Evolutionary conservation across 2,888 invertebrate genomes (phyloP).

Genomic region (Cryptus armator): DNA sequence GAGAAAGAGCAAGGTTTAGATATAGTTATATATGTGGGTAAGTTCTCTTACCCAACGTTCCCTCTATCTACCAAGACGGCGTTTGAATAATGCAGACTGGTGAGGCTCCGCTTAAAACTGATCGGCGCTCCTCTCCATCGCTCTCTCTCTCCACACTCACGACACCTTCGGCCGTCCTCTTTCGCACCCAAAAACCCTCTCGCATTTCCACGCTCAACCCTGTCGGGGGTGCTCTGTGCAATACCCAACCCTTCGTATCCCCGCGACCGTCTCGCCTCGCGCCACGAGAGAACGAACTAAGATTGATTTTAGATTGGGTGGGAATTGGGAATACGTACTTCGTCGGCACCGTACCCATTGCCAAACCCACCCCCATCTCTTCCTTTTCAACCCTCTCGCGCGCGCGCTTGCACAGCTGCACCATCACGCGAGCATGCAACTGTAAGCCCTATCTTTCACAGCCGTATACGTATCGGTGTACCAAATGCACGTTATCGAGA

Average conservation of each 20-base stretch:
- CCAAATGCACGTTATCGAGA: conserved; percentile 37
- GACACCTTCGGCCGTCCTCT: conserved; percentile 50
- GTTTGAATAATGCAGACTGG: conserved; percentile 82
- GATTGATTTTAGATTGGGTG: conserved; percentile 84
- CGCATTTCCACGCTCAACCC: conserved; percentile 48
- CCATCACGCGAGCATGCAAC: conserved; percentile 59
- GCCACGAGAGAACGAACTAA: conserved; percentile 81
- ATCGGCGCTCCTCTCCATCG: conserved; percentile 75
- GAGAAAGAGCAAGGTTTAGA: conserved; percentile 68
- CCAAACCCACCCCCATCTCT: background rate
- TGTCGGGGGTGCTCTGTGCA: conserved; percentile 22
- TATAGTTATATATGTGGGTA: conserved; percentile 11
- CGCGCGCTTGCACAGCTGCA: conserved; percentile 56
- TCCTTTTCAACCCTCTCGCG: conserved; percentile 38
- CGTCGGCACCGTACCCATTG: conserved; percentile 66
- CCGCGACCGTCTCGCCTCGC: conserved; percentile 65
- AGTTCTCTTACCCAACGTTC: background rate
- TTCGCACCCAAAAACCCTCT: conserved; percentile 29
- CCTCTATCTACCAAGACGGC: conserved; percentile 60
- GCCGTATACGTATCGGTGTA: conserved; percentile 64
- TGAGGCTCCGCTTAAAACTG: conserved; percentile 83
- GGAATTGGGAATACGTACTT: conserved; percentile 81
- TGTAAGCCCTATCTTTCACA: conserved; percentile 24
- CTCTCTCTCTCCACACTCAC: conserved; percentile 51
- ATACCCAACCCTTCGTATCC: conserved; percentile 12